phyloP scores from a whole-genome alignment of 2,113 vertebrate genomes.

The Clinocottus analis region DNA sequence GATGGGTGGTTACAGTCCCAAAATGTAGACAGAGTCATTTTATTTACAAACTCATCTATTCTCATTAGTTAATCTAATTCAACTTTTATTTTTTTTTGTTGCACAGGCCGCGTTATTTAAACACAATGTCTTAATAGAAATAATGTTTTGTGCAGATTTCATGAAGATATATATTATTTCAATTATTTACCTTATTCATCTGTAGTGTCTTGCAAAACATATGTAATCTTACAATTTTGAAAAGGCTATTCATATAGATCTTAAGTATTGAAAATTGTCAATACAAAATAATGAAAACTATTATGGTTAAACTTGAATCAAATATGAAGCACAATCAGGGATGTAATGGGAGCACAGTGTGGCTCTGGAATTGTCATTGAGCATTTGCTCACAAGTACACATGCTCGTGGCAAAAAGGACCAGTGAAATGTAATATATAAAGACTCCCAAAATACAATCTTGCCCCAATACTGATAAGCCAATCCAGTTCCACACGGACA shows the following conservation, averaged over 20 bases:
- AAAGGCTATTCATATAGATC: too few relatives aligned
- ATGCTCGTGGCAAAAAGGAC: not conserved
- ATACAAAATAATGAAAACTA: not conserved
- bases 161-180: not conserved
- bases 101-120: not conserved
- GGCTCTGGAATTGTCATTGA: not conserved
- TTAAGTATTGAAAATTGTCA: too few relatives aligned
- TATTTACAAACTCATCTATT: not conserved
- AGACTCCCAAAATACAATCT: not conserved
- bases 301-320: not conserved
- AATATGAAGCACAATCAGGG: not conserved
- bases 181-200: not conserved
- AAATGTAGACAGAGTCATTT: not conserved
- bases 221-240: not conserved
- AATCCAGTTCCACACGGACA: not conserved
- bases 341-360: not conserved
- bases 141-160: not conserved
- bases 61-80: too few relatives aligned
- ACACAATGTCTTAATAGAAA: not conserved
- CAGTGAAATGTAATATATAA: not conserved
- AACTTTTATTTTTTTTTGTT: too few relatives aligned
- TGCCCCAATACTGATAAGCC: not conserved
- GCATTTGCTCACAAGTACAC: not conserved
- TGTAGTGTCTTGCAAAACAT: too few relatives aligned
- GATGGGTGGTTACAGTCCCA: slow-evolving; percentile 3